A percentile compares a stretch with the other conserved stretches of the same genome.
Conservation (phyloP, 2,888 invertebrate species). For the Troides helena region DNA sequence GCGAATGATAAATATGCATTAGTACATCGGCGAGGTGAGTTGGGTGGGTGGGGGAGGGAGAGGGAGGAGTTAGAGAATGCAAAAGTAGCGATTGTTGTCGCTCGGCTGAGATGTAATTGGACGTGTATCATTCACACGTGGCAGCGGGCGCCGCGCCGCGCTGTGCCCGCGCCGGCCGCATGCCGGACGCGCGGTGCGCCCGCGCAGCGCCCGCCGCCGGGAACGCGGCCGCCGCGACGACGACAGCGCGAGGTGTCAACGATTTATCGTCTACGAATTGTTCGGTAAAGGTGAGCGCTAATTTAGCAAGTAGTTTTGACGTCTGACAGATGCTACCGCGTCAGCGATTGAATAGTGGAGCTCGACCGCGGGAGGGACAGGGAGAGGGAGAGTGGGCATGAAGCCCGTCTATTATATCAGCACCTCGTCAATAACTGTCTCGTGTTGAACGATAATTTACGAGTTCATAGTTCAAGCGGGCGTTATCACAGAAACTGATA, state of each 20-base stretch:
- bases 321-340: conserved; percentile 22
- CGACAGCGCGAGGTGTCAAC: conserved; percentile 56
- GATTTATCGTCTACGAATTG: conserved; percentile 64
- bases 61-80: neutral
- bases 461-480: too few relatives aligned
- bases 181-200: neutral
- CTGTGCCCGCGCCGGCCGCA: conserved; percentile 28
- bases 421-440: conserved; percentile 11
- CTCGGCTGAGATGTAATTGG: conserved; percentile 45
- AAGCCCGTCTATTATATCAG: conserved; percentile 11
- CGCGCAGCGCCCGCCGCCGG: neutral
- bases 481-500: too few relatives aligned
- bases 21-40: too few relatives aligned
- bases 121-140: conserved; percentile 61
- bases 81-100: conserved; percentile 32
- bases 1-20: too few relatives aligned
- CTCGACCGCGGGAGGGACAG: conserved; percentile 1
- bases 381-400: neutral
- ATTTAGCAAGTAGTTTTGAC: conserved; percentile 28
- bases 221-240: conserved; percentile 36
- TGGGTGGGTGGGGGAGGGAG: too few relatives aligned
- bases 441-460: neutral
- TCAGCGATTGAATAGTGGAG: conserved; percentile 15
- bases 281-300: conserved; percentile 64
- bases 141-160: conserved; percentile 30